A percentile compares a stretch with the other conserved stretches of the same genome.
Evolutionary conservation across 2,797 vertebrate species (phyloP).

Genomic region (Hafferia zeledoni): DNA sequence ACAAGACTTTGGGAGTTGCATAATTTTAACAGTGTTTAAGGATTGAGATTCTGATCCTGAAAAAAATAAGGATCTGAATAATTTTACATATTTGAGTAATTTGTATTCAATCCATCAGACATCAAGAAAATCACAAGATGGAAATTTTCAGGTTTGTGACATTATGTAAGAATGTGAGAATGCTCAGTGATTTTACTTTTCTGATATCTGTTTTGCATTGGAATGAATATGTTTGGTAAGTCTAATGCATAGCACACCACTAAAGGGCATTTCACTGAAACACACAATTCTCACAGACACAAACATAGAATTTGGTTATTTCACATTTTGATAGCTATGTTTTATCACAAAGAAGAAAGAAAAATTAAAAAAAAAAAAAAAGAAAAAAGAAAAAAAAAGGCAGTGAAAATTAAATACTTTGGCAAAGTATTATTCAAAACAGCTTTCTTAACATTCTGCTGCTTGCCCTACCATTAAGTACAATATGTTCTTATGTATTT

Average conservation of each 20-base stretch:
- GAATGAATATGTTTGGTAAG: neutral
- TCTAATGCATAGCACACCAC: neutral
- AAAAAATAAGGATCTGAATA: neutral
- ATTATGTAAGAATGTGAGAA: neutral
- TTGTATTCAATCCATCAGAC: neutral
- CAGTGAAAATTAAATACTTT: neutral
- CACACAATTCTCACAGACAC: neutral
- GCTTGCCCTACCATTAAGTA: slow-evolving; percentile 17
- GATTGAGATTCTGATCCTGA: neutral
- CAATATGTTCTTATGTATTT: slow-evolving; percentile 36
- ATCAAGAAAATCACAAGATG: neutral
- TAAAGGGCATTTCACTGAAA: neutral
- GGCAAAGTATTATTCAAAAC: slow-evolving; percentile 31
- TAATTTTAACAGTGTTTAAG: neutral
- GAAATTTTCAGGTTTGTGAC: neutral
- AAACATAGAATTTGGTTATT: neutral
- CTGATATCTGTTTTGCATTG: neutral
- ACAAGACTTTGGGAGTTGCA: neutral
- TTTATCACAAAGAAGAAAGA: neutral
- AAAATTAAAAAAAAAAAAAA: neutral
- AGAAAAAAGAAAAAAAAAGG: neutral
- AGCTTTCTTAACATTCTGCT: slow-evolving; percentile 40
- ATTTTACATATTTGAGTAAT: neutral
- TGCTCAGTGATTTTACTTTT: neutral
- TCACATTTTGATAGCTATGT: neutral